Evolutionary conservation across 2,888 invertebrate species (phyloP).

Genomic region (Nipponacmea schrenckii): DNA sequence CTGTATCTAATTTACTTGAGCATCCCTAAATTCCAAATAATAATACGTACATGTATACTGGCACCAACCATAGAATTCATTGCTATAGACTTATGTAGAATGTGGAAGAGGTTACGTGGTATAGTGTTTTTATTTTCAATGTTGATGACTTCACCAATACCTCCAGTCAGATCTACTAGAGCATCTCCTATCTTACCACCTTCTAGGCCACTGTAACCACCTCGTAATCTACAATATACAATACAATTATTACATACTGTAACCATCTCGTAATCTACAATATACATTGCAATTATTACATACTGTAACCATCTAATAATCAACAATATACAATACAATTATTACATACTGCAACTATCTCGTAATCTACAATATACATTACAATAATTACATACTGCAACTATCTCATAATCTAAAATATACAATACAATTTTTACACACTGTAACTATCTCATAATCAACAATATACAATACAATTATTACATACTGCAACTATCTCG

Average conservation of each 20-base stretch:
- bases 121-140: constrained; percentile 46
- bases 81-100: constrained; percentile 48
- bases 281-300: neutral
- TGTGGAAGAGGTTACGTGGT: constrained; percentile 49
- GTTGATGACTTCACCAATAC: constrained; percentile 57
- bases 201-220: constrained; percentile 57
- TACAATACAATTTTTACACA: no score
- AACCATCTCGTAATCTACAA: neutral
- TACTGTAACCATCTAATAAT: no score
- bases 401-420: no score
- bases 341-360: no score
- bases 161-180: constrained; percentile 64
- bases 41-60: constrained; percentile 52
- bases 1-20: no score
- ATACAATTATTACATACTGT: neutral
- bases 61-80: constrained; percentile 61
- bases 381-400: no score
- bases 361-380: no score
- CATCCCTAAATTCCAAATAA: no score
- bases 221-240: constrained; percentile 49
- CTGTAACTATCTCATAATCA: no score
- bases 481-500: no score
- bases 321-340: no score
- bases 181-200: constrained; percentile 62
- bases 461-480: no score